phyloP scores from a whole-genome alignment of 2,888 invertebrate species.

The Sylvicola cinctus region DNA sequence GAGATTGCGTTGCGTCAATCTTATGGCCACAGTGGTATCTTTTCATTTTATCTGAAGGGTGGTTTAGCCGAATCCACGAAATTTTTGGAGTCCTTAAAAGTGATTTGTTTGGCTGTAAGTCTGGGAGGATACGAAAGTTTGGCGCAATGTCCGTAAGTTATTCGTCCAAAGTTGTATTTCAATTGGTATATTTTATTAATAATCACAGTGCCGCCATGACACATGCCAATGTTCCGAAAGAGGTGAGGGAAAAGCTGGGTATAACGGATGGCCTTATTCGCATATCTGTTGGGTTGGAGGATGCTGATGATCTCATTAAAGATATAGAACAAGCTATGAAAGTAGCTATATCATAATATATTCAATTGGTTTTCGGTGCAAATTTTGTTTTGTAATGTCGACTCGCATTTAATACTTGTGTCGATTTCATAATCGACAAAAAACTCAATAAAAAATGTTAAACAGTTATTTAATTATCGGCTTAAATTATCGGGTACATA shows the following conservation, averaged over 20 bases:
- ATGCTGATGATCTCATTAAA: slow-evolving; percentile 50
- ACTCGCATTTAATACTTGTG: no score
- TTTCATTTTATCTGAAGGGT: slow-evolving; percentile 41
- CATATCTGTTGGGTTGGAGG: slow-evolving; percentile 69
- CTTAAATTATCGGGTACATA: no score
- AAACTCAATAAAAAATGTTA: no score
- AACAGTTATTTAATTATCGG: no score
- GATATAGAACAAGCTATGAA: slow-evolving; percentile 63
- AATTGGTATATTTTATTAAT: neutral
- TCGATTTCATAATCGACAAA: no score
- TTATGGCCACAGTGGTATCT: slow-evolving; percentile 42
- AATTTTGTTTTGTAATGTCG: no score
- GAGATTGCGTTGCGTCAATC: slow-evolving; percentile 36
- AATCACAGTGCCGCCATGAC: slow-evolving; percentile 60
- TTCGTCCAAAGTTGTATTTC: neutral
- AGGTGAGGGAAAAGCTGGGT: slow-evolving; percentile 41
- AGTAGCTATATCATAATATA: no score
- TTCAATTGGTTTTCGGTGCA: no score
- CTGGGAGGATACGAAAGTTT: slow-evolving; percentile 48
- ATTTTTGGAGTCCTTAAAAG: slow-evolving; percentile 31
- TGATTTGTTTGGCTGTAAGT: slow-evolving; percentile 42
- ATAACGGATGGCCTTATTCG: slow-evolving; percentile 63
- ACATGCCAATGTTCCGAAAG: slow-evolving; percentile 61
- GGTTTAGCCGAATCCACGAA: slow-evolving; percentile 27
- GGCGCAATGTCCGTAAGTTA: slow-evolving; percentile 33